Base-by-base conservation (phyloP, 2,888 invertebrate species). In the Pardosa pseudoannulata region DNA sequence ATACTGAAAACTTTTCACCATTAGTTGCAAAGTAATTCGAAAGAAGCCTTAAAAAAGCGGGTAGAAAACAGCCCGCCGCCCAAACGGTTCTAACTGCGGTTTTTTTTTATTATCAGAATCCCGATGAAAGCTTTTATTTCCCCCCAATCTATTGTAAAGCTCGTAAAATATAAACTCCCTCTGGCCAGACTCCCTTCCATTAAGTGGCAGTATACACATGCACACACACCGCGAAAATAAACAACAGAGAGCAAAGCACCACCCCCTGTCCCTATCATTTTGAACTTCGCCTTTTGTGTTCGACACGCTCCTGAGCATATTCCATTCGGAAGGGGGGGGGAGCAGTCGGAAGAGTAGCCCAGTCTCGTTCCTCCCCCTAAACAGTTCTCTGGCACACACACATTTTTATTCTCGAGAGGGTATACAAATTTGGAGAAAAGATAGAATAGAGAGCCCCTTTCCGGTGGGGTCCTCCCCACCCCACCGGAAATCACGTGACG, bases 321-420 rank as follows among this genome's bases (percentile, higher is more conserved):
- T 46, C n/a, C 9, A 46, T 46, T 46, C n/a, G 46, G 46, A 46
- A 16, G 46, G 46, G 46, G 46, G 46, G 46, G 46, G n/a, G 46
- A 16, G 46, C 46, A 46, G 7, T 6, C 2, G n/a, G n/a, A n/a
- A n/a, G n/a, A n/a, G n/a, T n/a, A n/a, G n/a, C n/a, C n/a, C n/a
- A n/a, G n/a, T n/a, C n/a, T n/a, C n/a, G n/a, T n/a, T n/a, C n/a
- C n/a, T n/a, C n/a, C n/a, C 2, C 2, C n/a, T 46, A 2, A 36
- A 46, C 16, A 9, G 46, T 16, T 9, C 16, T 16, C 5, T n/a
- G n/a, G 16, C 46, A 46, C 5, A 16, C 13, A 16, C 2, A 16
- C 46, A 46, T 46, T 46, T 7, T 46, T 46, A 46, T 16, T 46
- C 46, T 2, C 46, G 16, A 46, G 7, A 16, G n/a, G 5, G 9